phyloP scores from a whole-genome alignment of 2,797 vertebrate species.

The Hypotaenidia philippensis region DNA sequence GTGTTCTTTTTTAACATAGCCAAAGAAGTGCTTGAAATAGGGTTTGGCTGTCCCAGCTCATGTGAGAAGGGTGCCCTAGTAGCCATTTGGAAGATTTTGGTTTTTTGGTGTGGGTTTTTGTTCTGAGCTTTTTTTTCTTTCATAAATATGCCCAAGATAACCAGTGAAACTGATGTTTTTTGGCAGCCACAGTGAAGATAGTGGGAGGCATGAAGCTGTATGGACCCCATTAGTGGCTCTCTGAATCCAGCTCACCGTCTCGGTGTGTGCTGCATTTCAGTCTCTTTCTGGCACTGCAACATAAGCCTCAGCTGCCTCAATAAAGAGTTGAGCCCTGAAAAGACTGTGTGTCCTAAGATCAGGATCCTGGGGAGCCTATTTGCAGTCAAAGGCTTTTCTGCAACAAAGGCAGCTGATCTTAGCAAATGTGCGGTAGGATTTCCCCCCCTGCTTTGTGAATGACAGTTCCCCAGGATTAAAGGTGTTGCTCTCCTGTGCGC shows the following conservation, averaged over 20 bases:
- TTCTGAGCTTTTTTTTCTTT: neutral
- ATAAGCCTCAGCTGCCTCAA: neutral
- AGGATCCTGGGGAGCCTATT: neutral
- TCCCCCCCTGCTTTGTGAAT: neutral
- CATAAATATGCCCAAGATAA: neutral
- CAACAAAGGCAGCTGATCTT: neutral
- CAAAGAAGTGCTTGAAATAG: neutral
- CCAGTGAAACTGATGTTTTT: neutral
- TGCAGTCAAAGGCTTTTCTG: slow-evolving; percentile 8
- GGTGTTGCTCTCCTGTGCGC: neutral
- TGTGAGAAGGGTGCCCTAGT: neutral
- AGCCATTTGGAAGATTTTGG: neutral
- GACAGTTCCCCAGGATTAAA: neutral
- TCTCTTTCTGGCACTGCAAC: neutral
- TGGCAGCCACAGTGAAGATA: neutral
- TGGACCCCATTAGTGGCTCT: neutral
- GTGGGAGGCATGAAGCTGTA: neutral
- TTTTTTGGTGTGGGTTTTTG: neutral
- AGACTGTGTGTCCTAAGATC: neutral
- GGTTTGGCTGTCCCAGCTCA: neutral
- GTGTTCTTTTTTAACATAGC: neutral
- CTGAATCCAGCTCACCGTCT: neutral
- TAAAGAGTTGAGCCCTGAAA: neutral
- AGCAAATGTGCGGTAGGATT: neutral
- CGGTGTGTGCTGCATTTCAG: neutral